Conservation (phyloP, 2,888 invertebrate genomes). For the Theretra japonica region DNA sequence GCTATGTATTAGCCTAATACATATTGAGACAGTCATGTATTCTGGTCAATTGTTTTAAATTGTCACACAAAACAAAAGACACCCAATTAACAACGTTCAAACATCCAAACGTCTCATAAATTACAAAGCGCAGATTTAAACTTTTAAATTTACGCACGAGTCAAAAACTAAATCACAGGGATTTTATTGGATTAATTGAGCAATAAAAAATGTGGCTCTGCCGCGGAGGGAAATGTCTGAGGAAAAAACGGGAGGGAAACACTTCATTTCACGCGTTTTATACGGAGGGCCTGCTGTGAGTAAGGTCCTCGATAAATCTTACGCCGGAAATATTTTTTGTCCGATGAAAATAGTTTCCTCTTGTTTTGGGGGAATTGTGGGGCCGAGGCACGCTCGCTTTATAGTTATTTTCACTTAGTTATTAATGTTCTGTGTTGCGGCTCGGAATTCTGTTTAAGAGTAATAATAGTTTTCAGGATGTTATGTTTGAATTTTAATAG, state of each 20-base stretch:
- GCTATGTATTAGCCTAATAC: too few species aligned
- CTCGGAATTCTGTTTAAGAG: not conserved
- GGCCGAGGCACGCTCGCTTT: conserved; percentile 33
- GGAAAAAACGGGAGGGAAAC: conserved; percentile 47
- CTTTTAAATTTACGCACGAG: conserved; percentile 56
- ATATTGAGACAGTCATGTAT: not conserved
- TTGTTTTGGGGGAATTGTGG: conserved; percentile 71
- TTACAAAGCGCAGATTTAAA: conserved; percentile 39
- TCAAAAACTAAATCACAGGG: conserved; percentile 58
- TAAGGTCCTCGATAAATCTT: conserved; percentile 78
- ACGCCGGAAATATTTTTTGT: conserved; percentile 80
- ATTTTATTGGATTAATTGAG: conserved; percentile 75
- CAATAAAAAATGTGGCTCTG: conserved; percentile 72
- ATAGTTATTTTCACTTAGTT: conserved; percentile 43
- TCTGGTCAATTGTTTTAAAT: not conserved
- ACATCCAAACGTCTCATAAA: not conserved
- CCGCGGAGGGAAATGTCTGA: conserved; percentile 52
- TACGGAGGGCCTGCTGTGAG: conserved; percentile 66
- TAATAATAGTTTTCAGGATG: too few species aligned
- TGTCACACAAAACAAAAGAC: not conserved
- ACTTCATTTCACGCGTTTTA: conserved; percentile 82
- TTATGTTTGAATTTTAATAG: too few species aligned
- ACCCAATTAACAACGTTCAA: conserved; percentile 18
- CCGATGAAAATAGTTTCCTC: conserved; percentile 82
- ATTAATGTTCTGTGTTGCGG: conserved; percentile 52